A percentile compares a stretch with the other conserved stretches of the same genome.
Evolutionary conservation across 2,888 invertebrate genomes (phyloP).

Genomic region (Watsonalla cultraria): DNA sequence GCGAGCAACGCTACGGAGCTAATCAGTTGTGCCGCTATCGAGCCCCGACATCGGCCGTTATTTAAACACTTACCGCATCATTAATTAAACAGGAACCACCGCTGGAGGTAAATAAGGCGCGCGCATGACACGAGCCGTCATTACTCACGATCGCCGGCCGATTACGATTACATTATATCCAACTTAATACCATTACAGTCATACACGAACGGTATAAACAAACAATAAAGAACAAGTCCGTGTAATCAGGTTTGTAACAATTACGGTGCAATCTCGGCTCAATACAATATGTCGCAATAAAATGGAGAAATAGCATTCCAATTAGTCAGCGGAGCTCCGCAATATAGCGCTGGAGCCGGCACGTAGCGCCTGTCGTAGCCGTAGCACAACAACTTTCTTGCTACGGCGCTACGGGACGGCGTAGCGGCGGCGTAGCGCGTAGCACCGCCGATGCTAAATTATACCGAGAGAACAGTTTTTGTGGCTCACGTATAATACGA

Average conservation of each 20-base stretch:
- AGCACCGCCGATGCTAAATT: neutral
- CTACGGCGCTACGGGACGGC: slow-evolving; percentile 13
- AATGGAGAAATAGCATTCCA: neutral
- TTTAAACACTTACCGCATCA: no score
- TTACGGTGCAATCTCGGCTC: neutral
- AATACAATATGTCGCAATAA: neutral
- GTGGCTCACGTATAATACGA: neutral
- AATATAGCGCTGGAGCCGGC: neutral
- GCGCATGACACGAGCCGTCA: neutral
- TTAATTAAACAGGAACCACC: no score
- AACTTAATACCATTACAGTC: neutral
- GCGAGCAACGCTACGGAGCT: no score
- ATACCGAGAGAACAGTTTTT: neutral
- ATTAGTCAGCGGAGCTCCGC: neutral
- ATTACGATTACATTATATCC: neutral
- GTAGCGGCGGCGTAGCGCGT: neutral
- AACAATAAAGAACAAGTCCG: neutral
- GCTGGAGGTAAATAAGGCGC: neutral
- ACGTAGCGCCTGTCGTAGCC: slow-evolving; percentile 3
- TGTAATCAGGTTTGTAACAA: neutral
- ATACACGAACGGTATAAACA: neutral
- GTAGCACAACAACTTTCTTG: slow-evolving; percentile 19
- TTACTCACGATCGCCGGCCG: neutral
- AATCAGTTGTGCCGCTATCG: no score
- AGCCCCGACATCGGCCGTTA: no score